Percentiles rank a stretch among this genome's conserved stretches.
phyloP scores from a whole-genome alignment of 2,888 invertebrate genomes.

The Cerastis rubricosa region DNA sequence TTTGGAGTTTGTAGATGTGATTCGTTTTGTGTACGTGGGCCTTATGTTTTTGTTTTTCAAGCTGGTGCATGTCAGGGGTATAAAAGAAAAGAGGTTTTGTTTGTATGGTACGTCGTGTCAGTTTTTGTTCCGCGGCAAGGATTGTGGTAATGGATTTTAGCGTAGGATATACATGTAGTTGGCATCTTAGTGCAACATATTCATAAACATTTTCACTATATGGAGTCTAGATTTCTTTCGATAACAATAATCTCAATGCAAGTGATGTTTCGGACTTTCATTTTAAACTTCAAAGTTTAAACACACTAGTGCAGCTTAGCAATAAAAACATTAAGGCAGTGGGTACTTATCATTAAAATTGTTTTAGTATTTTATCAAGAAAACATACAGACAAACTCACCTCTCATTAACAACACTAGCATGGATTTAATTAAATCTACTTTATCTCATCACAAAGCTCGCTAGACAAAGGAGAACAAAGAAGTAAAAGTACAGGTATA shows the following conservation, averaged over 20 bases:
- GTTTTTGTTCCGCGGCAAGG: slow-evolving; percentile 26
- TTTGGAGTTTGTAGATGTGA: slow-evolving; percentile 61
- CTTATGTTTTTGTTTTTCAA: slow-evolving; percentile 51
- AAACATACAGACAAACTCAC: background rate
- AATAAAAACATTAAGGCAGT: background rate
- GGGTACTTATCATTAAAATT: background rate
- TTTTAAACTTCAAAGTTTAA: no score
- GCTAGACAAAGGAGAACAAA: slow-evolving; percentile 4
- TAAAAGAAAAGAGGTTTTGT: slow-evolving; percentile 28
- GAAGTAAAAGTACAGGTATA: slow-evolving; percentile 32
- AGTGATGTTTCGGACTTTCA: background rate
- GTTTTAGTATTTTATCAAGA: background rate
- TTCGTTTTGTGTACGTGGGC: slow-evolving; percentile 59
- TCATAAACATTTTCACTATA: background rate
- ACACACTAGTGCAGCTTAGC: background rate
- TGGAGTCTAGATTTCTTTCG: background rate
- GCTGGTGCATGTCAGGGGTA: slow-evolving; percentile 22
- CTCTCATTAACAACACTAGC: background rate
- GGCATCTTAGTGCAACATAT: background rate
- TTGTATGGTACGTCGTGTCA: background rate
- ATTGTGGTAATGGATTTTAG: slow-evolving; percentile 51
- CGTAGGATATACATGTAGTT: slow-evolving; percentile 6
- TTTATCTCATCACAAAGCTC: slow-evolving; percentile 12
- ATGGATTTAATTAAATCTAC: slow-evolving; percentile 36
- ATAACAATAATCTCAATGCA: background rate